These are phyloP conservation scores for Drosophila equinoxialis DNA, from an alignment of 1,140 invertebrate genomes.

Conservation along the genomic window DNA sequence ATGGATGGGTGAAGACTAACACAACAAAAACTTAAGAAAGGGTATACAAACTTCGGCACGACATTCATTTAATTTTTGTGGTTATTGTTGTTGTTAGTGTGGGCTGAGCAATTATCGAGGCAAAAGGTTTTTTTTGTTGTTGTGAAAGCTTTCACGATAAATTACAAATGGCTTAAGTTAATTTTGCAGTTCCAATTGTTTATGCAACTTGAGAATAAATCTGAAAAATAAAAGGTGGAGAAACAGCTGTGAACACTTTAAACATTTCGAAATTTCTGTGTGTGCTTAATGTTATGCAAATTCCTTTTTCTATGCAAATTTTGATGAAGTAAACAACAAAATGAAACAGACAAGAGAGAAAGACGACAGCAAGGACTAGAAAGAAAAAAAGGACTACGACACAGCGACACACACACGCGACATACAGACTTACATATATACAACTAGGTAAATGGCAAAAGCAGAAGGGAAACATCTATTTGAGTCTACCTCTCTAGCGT, in stretches of 20 bases:
- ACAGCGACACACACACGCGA: neutral
- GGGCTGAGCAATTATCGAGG: neutral
- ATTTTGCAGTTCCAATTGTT: conserved; percentile 22
- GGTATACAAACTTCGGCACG: too few species aligned
- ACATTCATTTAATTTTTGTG: neutral
- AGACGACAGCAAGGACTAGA: conserved; percentile 23
- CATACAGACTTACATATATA: neutral
- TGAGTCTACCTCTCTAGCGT: neutral
- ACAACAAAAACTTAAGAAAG: too few species aligned
- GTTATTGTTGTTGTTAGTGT: neutral
- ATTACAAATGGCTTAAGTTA: conserved; percentile 16
- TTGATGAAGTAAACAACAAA: conserved; percentile 62
- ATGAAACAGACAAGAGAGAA: conserved; percentile 36
- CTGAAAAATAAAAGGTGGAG: neutral
- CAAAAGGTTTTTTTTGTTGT: neutral
- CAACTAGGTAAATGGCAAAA: conserved; percentile 45
- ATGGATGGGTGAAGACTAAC: too few species aligned
- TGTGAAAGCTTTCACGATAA: conserved; percentile 2
- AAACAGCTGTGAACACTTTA: conserved; percentile 32
- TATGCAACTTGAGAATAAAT: conserved; percentile 23
- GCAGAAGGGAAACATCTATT: conserved; percentile 30
- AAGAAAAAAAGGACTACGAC: conserved; percentile 1
- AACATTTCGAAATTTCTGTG: conserved; percentile 57
- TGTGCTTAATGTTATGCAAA: conserved; percentile 71
- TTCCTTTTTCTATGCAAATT: conserved; percentile 77